Base-by-base conservation (phyloP, 2,797 vertebrate genomes). In the Hippoglossus hippoglossus region DNA sequence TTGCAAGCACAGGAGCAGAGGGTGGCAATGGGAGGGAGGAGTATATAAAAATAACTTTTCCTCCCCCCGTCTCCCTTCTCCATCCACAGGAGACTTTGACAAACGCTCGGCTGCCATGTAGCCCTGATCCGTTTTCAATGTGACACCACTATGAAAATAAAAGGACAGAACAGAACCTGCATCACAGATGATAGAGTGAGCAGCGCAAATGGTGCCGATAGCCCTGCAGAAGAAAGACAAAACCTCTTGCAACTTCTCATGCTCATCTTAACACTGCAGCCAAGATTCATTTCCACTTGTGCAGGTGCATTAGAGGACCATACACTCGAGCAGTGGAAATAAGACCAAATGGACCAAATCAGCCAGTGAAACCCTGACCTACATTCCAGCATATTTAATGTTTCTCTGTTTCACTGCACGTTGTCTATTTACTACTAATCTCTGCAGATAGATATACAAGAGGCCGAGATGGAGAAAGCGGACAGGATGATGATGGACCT, bases 1-100 rank as follows among this genome's bases (percentile, higher is more conserved):
- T 5, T n/a, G 69, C 49, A 67, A 5, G 18, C 79, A 80, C 39
- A 68, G 67, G 61, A 74, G 72, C 44, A 73, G 77, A 56, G 77
- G 69, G 62, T 59, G 76, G 68, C 13, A 24, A 61, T 58, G 65
- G 73, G 64, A 71, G 77, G 61, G 62, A 69, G 77, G 66, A 51
- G 66, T 19, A 49, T 51, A 26, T 85, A 89, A 87, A 92, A 91
- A 92, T 90, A 90, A 87, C 86, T 84, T 84, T 63, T 65, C 67
- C 72, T 54, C 60, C 80, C 41, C 15, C 73, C 22, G 36, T 58
- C 58, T 71, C 67, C 51, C 67, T 62, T 78, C 68, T 72, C 56
- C 63, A 69, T 69, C 56, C 59, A 73, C 74, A 62, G 26, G 49
- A 85, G 68, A 76, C 73, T 79, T 66, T 77, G 77, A 84, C 62